Evolutionary conservation across 2,888 invertebrate species (phyloP).

Genomic region (Euplagia quadripunctaria): DNA sequence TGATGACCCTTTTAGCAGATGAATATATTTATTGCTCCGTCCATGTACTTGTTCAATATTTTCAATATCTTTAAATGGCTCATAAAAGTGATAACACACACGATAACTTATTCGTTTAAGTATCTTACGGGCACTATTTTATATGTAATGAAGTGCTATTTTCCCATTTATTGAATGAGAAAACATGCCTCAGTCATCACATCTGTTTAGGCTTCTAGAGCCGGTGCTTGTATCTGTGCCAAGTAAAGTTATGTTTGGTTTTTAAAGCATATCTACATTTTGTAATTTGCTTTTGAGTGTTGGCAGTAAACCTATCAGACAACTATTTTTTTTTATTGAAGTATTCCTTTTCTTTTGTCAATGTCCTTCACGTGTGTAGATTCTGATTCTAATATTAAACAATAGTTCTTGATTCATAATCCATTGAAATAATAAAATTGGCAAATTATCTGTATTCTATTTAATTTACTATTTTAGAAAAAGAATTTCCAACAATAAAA

Average conservation of each 20-base stretch:
- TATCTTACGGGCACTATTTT: background rate
- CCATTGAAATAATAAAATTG: background rate
- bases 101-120: no score
- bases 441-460: background rate
- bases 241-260: no score
- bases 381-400: background rate
- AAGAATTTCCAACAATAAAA: constrained; percentile 2
- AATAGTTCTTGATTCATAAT: background rate
- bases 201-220: no score
- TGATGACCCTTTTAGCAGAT: constrained; percentile 1
- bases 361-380: background rate
- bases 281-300: no score
- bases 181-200: background rate
- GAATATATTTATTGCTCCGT: background rate
- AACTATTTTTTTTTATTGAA: background rate
- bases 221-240: no score
- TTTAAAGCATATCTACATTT: no score
- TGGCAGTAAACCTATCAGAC: background rate
- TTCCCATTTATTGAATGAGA: background rate
- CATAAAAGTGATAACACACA: background rate
- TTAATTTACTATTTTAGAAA: background rate
- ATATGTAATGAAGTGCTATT: background rate
- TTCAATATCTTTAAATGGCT: constrained; percentile 1
- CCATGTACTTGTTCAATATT: background rate
- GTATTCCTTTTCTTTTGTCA: background rate